Base-by-base conservation (phyloP, 2,888 invertebrate genomes). In the Elysia crispata region DNA sequence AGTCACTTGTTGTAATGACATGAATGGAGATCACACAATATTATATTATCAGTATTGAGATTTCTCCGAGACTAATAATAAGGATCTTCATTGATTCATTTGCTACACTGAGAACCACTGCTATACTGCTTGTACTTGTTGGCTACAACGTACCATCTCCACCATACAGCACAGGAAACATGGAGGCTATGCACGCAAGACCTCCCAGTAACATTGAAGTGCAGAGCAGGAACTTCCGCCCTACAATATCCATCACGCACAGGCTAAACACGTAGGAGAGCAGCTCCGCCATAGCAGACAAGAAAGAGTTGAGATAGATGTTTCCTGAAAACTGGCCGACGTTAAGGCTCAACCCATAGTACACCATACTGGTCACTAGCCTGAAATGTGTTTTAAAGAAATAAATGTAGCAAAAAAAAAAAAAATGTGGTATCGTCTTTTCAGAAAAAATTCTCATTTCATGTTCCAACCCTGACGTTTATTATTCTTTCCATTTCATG, bases 131-230 rank as follows among this genome's bases (percentile, higher is more conserved):
- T 41, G 41, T 41, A 41, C 11, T 11, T 41, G 41, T 11, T 3
- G 18, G 28, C 25, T 11, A 75, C 11, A 25, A 72, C 81, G 57
- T 78, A 87, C 89, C 83, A 62, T 86, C 79, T 1, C 84, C 85
- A 0, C 85, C 87, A 77, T 84, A 87, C 11, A 86, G 77, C 25
- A 87, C 86, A 0, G 88, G 86, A 72, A 89, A 88, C 28, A 96
- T 95, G 0, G 96, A 96, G 1, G 94, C 90, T 60, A 97, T 94
- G 79, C 88, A 89, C 6, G 87, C 86, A 8, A 87, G 73, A n/a
- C 88, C 89, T 0, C 88, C 88, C 13, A 86, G 33, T 25, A 87
- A 75, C 88, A 88, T 87, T 18, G 81, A 80, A 1, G 74, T 74
- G 76, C 84, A 85, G 33, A 87, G 87, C 1, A 87, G 83, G 33